A percentile compares a stretch with the other conserved stretches of the same genome.
phyloP scores from a whole-genome alignment of 2,113 vertebrate genomes.

The Daphoenositta chrysoptera region DNA sequence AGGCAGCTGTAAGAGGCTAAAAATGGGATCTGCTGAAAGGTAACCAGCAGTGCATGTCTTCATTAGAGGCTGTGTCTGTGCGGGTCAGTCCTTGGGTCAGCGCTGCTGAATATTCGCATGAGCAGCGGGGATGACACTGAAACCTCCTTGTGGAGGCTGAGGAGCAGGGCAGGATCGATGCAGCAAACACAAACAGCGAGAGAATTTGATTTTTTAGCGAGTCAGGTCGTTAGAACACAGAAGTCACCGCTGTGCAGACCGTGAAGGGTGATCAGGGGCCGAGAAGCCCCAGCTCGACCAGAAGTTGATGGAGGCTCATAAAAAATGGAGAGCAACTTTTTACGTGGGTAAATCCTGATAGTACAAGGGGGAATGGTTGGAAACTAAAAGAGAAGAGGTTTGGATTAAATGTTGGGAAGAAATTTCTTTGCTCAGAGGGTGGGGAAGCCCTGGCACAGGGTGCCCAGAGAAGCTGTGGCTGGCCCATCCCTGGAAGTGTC shows the following conservation, averaged over 20 bases:
- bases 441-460: neutral
- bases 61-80: neutral
- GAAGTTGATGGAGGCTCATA: neutral
- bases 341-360: rapidly evolving
- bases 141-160: neutral
- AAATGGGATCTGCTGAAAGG: neutral
- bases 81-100: neutral
- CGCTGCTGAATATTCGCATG: neutral
- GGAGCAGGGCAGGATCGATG: neutral
- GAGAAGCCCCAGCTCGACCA: neutral
- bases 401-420: neutral
- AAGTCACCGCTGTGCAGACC: rapidly evolving
- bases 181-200: neutral
- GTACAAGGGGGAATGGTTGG: neutral
- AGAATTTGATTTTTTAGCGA: neutral
- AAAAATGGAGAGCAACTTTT: neutral
- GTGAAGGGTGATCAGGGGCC: neutral
- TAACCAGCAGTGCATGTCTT: neutral
- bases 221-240: neutral
- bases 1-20: neutral
- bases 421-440: neutral
- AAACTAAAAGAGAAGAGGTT: neutral
- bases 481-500: neutral
- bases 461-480: neutral
- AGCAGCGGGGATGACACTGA: neutral